These are phyloP conservation scores for Dorcus hopei DNA, from an alignment of 2,888 invertebrate species.

Conservation along the genomic window DNA sequence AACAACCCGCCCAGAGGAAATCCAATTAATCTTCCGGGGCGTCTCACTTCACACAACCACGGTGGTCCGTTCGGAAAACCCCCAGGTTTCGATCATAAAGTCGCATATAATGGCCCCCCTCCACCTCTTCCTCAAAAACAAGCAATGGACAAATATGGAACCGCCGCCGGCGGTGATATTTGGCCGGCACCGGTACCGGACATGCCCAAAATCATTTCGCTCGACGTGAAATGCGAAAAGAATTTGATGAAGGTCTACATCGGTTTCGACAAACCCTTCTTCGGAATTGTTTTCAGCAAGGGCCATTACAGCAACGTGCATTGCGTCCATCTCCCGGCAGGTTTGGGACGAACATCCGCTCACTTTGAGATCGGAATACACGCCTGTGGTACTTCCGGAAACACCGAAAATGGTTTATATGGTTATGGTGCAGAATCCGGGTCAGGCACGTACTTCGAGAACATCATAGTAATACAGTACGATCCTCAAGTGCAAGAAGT, in stretches of 20 bases:
- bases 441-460: constrained; percentile 90
- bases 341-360: constrained; percentile 79
- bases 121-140: constrained; percentile 37
- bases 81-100: constrained; percentile 48
- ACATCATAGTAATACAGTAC: constrained; percentile 89
- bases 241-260: constrained; percentile 90
- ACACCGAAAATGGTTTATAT: constrained; percentile 84
- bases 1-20: constrained; percentile 48
- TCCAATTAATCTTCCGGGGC: constrained; percentile 52
- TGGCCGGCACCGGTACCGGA: constrained; percentile 86
- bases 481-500: constrained; percentile 88
- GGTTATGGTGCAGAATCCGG: constrained; percentile 86
- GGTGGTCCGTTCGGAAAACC: constrained; percentile 54
- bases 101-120: constrained; percentile 71
- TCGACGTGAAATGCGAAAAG: constrained; percentile 93
- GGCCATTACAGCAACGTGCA: constrained; percentile 91
- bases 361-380: constrained; percentile 90
- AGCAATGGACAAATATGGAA: constrained; percentile 48
- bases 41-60: constrained; percentile 35
- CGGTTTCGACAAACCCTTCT: constrained; percentile 93
- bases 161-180: constrained; percentile 55
- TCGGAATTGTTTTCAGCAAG: constrained; percentile 93
- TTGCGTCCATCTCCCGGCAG: constrained; percentile 87
- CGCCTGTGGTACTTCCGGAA: constrained; percentile 88
- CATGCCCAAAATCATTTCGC: constrained; percentile 88